Percentiles rank a stretch among this genome's conserved stretches.
Evolutionary conservation across 2,797 vertebrate genomes (phyloP).

Genomic region (Nyctalus aviator): DNA sequence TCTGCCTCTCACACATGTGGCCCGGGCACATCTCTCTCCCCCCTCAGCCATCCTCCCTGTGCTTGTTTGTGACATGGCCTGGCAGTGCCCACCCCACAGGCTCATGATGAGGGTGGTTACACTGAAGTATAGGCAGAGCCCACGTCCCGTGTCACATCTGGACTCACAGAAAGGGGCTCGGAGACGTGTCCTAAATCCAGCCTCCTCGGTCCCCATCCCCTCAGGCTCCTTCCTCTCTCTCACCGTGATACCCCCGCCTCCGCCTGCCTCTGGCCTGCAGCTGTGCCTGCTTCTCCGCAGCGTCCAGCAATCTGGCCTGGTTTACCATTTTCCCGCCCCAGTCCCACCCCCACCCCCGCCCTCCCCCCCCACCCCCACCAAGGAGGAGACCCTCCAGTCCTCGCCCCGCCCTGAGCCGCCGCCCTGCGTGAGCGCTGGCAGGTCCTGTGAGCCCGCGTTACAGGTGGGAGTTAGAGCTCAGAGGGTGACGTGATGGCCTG

Average conservation of each 20-base stretch:
- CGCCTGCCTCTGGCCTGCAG: neutral
- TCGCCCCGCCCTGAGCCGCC: neutral
- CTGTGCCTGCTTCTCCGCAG: fast-evolving
- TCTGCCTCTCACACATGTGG: neutral
- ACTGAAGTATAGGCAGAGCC: neutral
- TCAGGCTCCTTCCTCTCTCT: neutral
- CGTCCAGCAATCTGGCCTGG: neutral
- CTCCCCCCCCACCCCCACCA: neutral
- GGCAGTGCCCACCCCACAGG: neutral
- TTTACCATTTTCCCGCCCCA: neutral
- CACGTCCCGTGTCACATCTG: fast-evolving
- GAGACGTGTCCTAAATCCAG: neutral
- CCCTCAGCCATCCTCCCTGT: fast-evolving
- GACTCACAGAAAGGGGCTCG: neutral
- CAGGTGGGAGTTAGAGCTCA: neutral
- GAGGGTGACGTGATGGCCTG: no score
- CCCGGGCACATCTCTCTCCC: fast-evolving
- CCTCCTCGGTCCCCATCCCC: neutral
- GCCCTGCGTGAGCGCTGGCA: neutral
- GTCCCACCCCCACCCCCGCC: neutral
- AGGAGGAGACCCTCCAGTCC: neutral
- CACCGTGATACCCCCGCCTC: neutral
- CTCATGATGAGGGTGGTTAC: neutral
- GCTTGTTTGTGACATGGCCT: fast-evolving
- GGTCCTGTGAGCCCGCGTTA: fast-evolving